Evolutionary conservation across 2,113 vertebrate genomes (phyloP), one percentile per base, ranked within the genome.

Genomic region (Synchiropus splendidus): DNA sequence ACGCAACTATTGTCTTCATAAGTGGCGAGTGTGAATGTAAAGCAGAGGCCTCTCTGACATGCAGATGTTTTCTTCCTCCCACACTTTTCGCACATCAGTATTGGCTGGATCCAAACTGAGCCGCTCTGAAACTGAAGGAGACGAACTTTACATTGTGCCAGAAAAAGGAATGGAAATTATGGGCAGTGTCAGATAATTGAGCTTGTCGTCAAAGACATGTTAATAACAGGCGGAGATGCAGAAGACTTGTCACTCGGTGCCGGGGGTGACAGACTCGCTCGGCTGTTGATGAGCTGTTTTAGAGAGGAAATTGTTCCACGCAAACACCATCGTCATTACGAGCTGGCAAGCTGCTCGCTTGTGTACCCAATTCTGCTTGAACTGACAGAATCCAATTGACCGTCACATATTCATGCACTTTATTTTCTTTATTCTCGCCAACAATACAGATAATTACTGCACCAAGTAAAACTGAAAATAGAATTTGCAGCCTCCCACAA

Each of bases 351-450:
- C 76, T 61, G 70, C 76, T 74, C 62, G 77, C 74, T 77, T 81
- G 84, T 85, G 82, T 82, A 80, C 78, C 80, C 79, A 85, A 83
- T 85, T 84, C 80, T 76, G 84, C 76, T 82, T 80, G 77, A 86
- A 86, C 81, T 87, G 86, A 85, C 84, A 87, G 85, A 86, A 85
- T 85, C 80, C 84, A 84, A 86, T 87, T 87, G 86, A 86, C 86
- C 84, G 81, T 77, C 81, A 86, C 80, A 82, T 78, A 86, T 85
- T 84, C 84, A 84, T 83, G 80, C 79, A 84, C 84, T 87, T 85
- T 86, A 86, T 86, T 85, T 84, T 85, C 83, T 86, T 86, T 86
- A 86, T 87, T 82, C 81, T 82, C 67, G 72, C 75, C 81, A 83
- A 87, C 86, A 87, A 87, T 87, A 83, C 74, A 68, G 78, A 85